Base-by-base conservation (phyloP, 37 sponge, comb jelly and placozoan species). In the Haliclona indistincta region DNA sequence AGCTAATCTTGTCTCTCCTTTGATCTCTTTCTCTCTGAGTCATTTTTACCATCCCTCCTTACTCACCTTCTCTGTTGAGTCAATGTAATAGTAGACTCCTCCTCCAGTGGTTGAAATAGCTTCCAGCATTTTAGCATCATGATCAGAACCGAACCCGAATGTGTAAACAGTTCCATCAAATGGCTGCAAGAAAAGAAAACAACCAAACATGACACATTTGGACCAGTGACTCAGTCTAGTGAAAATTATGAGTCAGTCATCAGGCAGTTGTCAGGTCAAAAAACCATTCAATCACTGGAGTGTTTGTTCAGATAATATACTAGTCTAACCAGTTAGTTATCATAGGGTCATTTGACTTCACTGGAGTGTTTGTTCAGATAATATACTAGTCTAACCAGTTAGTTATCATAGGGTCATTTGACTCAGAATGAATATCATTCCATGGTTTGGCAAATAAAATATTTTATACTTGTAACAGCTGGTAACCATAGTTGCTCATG, bases 51-150 rank as follows among this genome's bases (percentile, higher is more conserved):
- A 10, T 17, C 15, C 10, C 15, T 15, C 10, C 51, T 47, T 17
- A 10, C 22, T 26, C 44, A 92, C 89, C 90, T 95, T 95, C 66
- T 95, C 96, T 67, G 71, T 75, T 17, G 70, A 39, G 63, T 95
- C 96, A 68, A 95, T 95, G 77, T 66, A 95, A 65, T 90, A 95
- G 67, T 95, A 95, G 43, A 88, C 81, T 36, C 96, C 96, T 36
- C 88, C 82, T 39, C 82, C 93, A 19, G 81, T 81, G 25, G 85
- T 81, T 13, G 93, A 86, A 34, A 95, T 84, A 30, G 83, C 88
- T 43, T 91, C 86, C 62, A 95, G 81, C 54, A 95, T 55, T 30
- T 25, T 41, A 41, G 93, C 82, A 72, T 85, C 69, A 56, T 91
- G 96, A 47, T 95, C 89, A 78, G 80, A 70, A 0, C 96, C 96